Evolutionary conservation across 2,888 invertebrate species (phyloP), one percentile per base, ranked within the genome.

Genomic region (Lamellibrachia satsuma): DNA sequence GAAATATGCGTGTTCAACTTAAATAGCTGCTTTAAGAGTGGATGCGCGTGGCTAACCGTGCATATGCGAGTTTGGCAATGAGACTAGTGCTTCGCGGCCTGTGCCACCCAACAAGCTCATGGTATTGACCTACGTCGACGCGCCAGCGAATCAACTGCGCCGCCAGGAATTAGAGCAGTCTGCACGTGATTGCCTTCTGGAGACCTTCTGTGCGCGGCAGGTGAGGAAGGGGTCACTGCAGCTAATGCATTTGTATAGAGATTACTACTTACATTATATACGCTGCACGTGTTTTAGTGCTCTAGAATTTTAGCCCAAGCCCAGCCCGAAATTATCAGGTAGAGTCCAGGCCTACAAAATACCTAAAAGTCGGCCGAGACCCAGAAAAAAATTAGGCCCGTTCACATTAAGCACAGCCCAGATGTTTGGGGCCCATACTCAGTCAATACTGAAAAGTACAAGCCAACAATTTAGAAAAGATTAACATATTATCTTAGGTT

Each of bases 21-120:
- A 75, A 75, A 75, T 75, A 75, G 75, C 75, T 75, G 75, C 75
- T 75, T 75, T 75, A 75, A 75, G 75, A 75, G 75, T 75, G 75
- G 75, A 75, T 75, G 75, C 75, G 75, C 75, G 22, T 75, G 22
- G 75, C 75, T 75, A 15, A 22, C 75, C 75, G 15, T 75, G 22
- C 22, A 75, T 75, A 75, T 15, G 75, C 75, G 75, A 75, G n/a
- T 75, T 75, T 75, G 75, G 75, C 75, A 75, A 75, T 75, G 75
- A 75, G 75, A 75, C 75, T 75, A 75, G 22, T 22, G 22, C 15
- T 75, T n/a, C 75, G 75, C 15, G 22, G 22, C 22, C 75, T 11
- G 22, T 75, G 22, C 22, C 75, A 75, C 22, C 75, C 75, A 75
- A 75, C 75, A 75, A n/a, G 75, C 75, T 22, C 75, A 75, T 75